phyloP scores from a whole-genome alignment of 2,888 invertebrate species.

The Eutolmus rufibarbis region DNA sequence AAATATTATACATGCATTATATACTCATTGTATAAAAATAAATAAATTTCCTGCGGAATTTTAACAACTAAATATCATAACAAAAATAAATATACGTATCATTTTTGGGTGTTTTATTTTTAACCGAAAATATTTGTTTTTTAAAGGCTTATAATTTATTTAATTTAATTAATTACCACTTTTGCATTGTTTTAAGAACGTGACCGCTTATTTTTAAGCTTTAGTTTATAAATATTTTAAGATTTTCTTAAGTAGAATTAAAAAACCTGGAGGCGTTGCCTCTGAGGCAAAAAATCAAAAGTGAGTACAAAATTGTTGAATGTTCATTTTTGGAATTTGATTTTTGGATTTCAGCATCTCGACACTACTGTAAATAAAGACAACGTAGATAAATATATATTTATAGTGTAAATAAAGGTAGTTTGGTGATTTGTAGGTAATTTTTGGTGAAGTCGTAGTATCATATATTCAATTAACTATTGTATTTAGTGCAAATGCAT shows the following conservation, averaged over 20 bases:
- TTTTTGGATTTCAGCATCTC: not conserved
- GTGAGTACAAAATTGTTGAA: not conserved
- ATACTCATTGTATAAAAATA: too few relatives aligned
- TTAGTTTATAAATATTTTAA: not conserved
- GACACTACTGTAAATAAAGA: not conserved
- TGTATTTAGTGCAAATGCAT: not conserved
- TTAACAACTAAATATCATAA: too few relatives aligned
- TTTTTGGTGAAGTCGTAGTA: not conserved
- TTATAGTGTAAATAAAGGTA: not conserved
- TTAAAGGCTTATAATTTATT: not conserved
- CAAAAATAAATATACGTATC: too few relatives aligned
- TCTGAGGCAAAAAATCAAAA: not conserved
- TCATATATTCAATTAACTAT: not conserved
- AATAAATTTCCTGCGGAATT: too few relatives aligned
- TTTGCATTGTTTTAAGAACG: not conserved
- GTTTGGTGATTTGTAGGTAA: not conserved
- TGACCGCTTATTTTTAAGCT: not conserved
- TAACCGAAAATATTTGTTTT: not conserved
- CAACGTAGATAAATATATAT: not conserved
- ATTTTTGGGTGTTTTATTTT: not conserved
- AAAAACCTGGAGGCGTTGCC: not conserved
- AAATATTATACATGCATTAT: too few relatives aligned
- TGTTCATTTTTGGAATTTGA: not conserved
- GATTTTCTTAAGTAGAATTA: not conserved
- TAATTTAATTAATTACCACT: not conserved